Evolutionary conservation across 1,140 invertebrate genomes (phyloP), one percentile per base, ranked within the genome.

Genomic region (Eciton burchellii): DNA sequence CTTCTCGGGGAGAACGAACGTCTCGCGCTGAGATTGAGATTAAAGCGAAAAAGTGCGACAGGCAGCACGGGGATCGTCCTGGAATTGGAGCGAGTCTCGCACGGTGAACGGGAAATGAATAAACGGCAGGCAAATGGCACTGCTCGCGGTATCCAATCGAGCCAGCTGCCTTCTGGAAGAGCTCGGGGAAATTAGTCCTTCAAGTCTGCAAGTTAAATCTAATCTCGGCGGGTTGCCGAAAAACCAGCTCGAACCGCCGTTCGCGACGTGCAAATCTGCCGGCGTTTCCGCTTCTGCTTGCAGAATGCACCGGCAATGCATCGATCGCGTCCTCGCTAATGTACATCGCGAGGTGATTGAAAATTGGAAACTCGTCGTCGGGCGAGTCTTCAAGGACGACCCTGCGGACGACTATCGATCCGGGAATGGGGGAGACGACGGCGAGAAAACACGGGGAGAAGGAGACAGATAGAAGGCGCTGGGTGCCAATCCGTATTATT

Each of bases 371-470:
- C 60, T 52, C 68, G 76, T 59, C 68, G 56, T 60, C 68, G 86
- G 62, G 54, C 47, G 49, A 45, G 74, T 66, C 49, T 76, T 70
- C 26, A 57, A 43, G 56, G 72, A 62, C 87, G 88, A 85, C 85
- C 84, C 84, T 89, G 86, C 85, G 84, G 87, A 84, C 87, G 83
- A 88, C 87, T 92, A 93, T 92, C 91, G 91, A 89, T 91, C 88
- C 81, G 73, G 85, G 87, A 54, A 82, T 83, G 88, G 89, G 85
- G 77, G 84, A 82, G 54, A 87, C 45, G 83, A 60, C 72, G 70
- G 73, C 73, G 84, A 89, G 66, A 62, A 83, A 66, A 89, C 26
- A 68, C 35, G 35, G 73, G 8, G 65, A 35, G 70, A 54, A 62
- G 72, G 72, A 66, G 43, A 41, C 19, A 26, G 19, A 77, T 21